Conservation (phyloP, 37 sponge, comb jelly and placozoan genomes). For the Mnemiopsis leidyi region DNA sequence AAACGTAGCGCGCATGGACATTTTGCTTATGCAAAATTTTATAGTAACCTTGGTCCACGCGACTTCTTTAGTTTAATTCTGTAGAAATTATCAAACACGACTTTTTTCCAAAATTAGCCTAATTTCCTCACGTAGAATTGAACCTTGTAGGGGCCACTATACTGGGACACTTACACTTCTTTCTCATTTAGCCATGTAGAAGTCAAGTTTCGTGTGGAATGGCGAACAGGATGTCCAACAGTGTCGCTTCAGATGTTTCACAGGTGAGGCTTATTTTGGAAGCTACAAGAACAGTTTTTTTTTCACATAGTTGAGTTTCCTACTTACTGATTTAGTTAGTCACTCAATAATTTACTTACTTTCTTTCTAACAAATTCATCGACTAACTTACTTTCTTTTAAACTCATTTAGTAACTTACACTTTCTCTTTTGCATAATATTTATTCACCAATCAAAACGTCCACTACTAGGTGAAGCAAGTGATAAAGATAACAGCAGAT, state of each 20-base stretch:
- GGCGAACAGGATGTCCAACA: background rate
- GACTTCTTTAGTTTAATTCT: background rate
- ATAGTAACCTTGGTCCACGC: background rate
- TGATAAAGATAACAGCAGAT: slow-evolving; percentile 59
- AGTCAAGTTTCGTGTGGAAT: background rate
- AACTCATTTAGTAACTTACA: too few species aligned
- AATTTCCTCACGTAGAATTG: background rate
- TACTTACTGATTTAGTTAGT: too few species aligned
- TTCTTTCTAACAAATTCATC: too few species aligned
- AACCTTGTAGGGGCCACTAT: background rate
- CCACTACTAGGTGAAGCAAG: slow-evolving; percentile 32
- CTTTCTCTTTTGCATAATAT: too few species aligned
- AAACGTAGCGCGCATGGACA: background rate
- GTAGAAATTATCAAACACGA: background rate
- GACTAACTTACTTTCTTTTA: too few species aligned
- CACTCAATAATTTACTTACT: too few species aligned
- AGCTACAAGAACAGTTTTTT: too few species aligned
- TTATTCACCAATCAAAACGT: too few species aligned
- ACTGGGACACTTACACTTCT: background rate
- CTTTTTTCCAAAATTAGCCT: background rate
- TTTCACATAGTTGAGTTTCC: too few species aligned
- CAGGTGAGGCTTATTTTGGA: background rate
- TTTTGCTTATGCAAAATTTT: background rate
- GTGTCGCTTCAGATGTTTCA: background rate
- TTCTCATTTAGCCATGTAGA: background rate